These are phyloP conservation scores for Cladorhizidae sp. DNA, from an alignment of 37 sponge, comb jelly and placozoan species.

Conservation along the genomic window DNA sequence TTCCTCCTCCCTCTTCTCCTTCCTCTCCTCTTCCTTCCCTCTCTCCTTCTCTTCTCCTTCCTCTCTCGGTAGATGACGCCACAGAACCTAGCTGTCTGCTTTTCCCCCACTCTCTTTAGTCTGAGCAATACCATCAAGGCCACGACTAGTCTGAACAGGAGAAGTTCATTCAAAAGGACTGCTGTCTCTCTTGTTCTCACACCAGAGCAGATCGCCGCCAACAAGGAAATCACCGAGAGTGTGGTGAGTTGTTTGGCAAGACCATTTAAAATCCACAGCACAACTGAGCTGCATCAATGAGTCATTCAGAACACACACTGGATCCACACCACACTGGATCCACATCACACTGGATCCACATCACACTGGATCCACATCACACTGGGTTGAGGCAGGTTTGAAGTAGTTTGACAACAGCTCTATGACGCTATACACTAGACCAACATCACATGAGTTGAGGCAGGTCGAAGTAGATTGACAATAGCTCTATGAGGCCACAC, in stretches of 20 bases:
- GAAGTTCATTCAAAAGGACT: constrained; percentile 44
- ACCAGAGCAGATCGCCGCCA: constrained; percentile 20
- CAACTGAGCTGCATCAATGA: too few relatives aligned
- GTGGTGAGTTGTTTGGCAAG: constrained; percentile 65
- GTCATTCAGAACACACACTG: too few relatives aligned
- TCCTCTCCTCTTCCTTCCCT: not conserved
- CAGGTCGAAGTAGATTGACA: too few relatives aligned
- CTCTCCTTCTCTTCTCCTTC: constrained; percentile 23
- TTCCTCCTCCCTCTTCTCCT: not conserved
- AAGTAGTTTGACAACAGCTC: too few relatives aligned
- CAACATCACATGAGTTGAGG: too few relatives aligned
- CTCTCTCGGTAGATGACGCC: constrained; percentile 26
- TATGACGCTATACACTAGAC: too few relatives aligned
- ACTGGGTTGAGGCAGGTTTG: too few relatives aligned
- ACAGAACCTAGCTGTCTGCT: constrained; percentile 24
- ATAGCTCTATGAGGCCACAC: too few relatives aligned
- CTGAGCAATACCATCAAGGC: constrained; percentile 16
- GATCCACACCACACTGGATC: too few relatives aligned
- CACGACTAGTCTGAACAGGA: constrained; percentile 18
- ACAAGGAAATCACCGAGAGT: constrained; percentile 66
- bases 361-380: too few relatives aligned
- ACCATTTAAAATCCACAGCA: too few relatives aligned
- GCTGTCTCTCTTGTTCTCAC: constrained; percentile 16
- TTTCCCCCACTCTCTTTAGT: constrained; percentile 24
- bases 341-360: too few relatives aligned